A percentile compares a stretch with the other conserved stretches of the same genome.
Conservation (phyloP, 2,888 invertebrate genomes). For the Notodonta dromedarius region DNA sequence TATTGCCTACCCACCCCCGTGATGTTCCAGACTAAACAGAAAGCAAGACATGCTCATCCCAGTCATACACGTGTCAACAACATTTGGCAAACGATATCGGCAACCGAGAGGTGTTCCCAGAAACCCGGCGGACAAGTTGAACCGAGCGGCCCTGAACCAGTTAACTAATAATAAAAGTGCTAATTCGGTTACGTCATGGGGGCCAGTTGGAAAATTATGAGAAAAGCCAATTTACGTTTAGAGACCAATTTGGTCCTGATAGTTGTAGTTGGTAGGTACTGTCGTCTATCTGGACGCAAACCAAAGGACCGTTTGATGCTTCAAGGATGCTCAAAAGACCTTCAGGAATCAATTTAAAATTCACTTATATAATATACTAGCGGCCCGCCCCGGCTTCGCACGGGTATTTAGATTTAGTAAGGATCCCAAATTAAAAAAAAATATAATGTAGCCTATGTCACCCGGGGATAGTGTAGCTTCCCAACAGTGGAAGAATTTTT, state of each 20-base stretch:
- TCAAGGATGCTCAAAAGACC: too few species aligned
- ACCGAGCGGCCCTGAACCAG: conserved; percentile 73
- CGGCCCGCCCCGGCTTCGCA: too few species aligned
- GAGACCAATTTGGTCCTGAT: background rate
- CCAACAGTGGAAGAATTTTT: too few species aligned
- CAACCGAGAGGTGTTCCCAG: conserved; percentile 52
- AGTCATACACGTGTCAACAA: conserved; percentile 34
- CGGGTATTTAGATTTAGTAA: too few species aligned
- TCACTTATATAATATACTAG: too few species aligned
- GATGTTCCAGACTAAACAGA: conserved; percentile 14
- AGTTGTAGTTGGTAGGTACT: background rate
- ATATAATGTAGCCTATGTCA: too few species aligned
- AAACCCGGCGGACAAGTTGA: conserved; percentile 52
- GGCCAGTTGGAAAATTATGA: conserved; percentile 29
- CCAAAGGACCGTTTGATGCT: too few species aligned
- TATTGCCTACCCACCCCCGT: background rate
- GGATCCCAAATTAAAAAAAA: too few species aligned
- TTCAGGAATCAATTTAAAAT: too few species aligned
- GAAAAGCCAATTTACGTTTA: background rate
- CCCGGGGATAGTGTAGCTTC: too few species aligned
- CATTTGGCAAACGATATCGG: conserved; percentile 33
- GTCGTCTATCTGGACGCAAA: too few species aligned
- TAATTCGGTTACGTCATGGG: conserved; percentile 51
- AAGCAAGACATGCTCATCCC: conserved; percentile 13
- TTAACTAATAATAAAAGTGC: conserved; percentile 62